Percentiles rank a stretch among this genome's conserved stretches.
Evolutionary conservation across 2,888 invertebrate species (phyloP).

Genomic region (Aphodius sticticus): DNA sequence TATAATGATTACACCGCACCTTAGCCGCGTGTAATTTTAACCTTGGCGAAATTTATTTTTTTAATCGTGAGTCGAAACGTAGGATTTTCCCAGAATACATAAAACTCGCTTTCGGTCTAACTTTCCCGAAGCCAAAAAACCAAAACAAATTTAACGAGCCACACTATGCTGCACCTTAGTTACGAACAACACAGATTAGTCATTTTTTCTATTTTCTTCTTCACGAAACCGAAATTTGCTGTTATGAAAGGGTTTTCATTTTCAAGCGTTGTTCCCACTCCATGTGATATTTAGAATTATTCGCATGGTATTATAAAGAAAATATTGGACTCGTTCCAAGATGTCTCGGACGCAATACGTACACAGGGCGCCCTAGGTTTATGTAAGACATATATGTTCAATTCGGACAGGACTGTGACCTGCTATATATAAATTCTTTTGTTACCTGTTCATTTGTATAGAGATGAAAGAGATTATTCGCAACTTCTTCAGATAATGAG

Average conservation of each 20-base stretch:
- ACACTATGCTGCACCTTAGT: too few relatives aligned
- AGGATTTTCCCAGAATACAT: background rate
- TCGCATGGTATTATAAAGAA: background rate
- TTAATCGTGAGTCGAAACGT: background rate
- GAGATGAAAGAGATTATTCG: background rate
- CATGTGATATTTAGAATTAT: background rate
- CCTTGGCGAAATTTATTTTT: background rate
- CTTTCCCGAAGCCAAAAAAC: background rate
- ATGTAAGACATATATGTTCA: background rate
- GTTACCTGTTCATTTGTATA: background rate
- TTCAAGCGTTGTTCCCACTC: background rate
- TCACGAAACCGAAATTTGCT: too few relatives aligned
- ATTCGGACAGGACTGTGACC: background rate
- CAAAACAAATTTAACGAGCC: background rate
- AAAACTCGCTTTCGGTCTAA: background rate
- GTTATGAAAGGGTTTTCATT: too few relatives aligned
- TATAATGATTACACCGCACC: background rate
- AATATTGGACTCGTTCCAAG: background rate
- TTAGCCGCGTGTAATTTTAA: background rate
- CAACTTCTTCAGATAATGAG: background rate
- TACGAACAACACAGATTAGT: too few relatives aligned
- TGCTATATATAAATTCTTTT: slow-evolving; percentile 4
- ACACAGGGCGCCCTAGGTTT: background rate
- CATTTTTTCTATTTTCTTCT: too few relatives aligned
- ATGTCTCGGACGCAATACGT: background rate